Base-by-base conservation (phyloP, 1,140 invertebrate genomes). In the Diuraphis noxia region DNA sequence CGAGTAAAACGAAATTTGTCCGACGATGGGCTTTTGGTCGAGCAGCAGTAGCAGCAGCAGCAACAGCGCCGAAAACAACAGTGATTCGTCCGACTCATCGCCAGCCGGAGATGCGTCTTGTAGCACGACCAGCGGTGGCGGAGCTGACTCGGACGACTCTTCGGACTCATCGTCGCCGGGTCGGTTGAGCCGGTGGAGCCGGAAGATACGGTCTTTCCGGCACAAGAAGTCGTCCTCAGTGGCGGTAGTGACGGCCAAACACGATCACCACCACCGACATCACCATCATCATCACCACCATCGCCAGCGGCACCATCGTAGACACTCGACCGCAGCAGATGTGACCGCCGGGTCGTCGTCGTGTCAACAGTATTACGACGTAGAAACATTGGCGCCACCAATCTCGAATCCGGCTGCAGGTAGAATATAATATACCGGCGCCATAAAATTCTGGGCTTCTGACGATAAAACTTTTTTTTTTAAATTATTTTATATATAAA, bases 181-280 rank as follows among this genome's bases (percentile, higher is more conserved):
- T 17, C 77, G 89, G 89, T 81, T 91, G 89, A 91, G 89, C 13
- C 89, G 89, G 9, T 91, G 89, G 89, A 82, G 89, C 23, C 41
- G 89, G 6, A 91, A 91, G 34, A 91, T 91, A 9, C 43, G 89
- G 41, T 91, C 89, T 79, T 91, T 91, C 43, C 89, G 89, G 25
- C 89, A 91, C 43, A 91, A 81, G 40, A 91, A 82, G 19, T 43
- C 34, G 23, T 38, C n/a, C 10, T 84, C 84, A 13, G n/a, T 72
- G 30, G n/a, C 56, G n/a, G 56, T 72, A n/a, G n/a, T 34, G 56
- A 5, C 56, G 43, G 34, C 40, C 38, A 89, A 89, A 77, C 63
- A 46, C 17, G 13, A 72, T 0, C 56, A n/a, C 10, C 56, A 63
- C 30, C n/a, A 6, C 38, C 25, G 17, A 0, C 87, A 34, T 21